A percentile compares a stretch with the other conserved stretches of the same genome.
Conservation (phyloP, 2,797 vertebrate genomes). For the Anabacerthia variegaticeps region DNA sequence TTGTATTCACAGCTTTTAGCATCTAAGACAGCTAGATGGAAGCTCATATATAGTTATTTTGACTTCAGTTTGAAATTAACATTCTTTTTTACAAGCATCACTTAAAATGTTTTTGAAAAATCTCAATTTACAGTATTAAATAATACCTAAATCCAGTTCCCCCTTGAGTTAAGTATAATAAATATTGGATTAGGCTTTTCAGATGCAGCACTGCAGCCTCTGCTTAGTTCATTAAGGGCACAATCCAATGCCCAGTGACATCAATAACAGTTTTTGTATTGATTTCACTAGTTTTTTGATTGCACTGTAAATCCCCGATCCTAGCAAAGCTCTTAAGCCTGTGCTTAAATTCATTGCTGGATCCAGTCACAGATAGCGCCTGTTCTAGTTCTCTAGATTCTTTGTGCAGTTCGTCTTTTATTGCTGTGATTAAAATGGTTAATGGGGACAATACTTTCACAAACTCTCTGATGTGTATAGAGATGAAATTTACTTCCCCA, state of each 20-base stretch:
- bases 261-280: constrained; percentile 47
- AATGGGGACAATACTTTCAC: neutral
- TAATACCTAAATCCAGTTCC: neutral
- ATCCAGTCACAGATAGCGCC: neutral
- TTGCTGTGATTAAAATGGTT: constrained; percentile 32
- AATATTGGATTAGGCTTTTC: neutral
- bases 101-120: neutral
- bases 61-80: neutral
- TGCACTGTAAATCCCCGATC: neutral
- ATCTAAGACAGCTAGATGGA: neutral
- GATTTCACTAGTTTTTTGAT: constrained; percentile 34
- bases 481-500: constrained; percentile 12
- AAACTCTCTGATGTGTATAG: neutral
- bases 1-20: neutral
- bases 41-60: neutral
- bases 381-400: neutral
- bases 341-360: constrained; percentile 4
- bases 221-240: constrained; percentile 48
- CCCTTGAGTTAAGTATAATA: neutral
- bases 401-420: neutral
- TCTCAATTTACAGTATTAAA: neutral
- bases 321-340: constrained; percentile 18
- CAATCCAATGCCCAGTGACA: constrained; percentile 14
- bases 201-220: neutral
- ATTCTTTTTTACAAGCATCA: neutral